phyloP scores from a whole-genome alignment of 2,888 invertebrate species.

The Neoaliturus tenellus region DNA sequence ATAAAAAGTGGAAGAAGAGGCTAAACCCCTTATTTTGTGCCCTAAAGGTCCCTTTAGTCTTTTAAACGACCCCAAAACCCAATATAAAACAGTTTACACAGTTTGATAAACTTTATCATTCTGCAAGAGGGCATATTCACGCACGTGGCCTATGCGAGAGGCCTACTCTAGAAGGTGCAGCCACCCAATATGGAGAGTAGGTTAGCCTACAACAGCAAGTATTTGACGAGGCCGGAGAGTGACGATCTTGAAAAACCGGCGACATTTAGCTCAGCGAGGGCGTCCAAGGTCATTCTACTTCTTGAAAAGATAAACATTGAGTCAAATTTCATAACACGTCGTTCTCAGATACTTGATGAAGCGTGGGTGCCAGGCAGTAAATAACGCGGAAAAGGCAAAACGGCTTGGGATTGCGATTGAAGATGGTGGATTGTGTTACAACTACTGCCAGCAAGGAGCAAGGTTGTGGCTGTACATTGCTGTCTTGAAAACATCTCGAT shows the following conservation, averaged over 20 bases:
- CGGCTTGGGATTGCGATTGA: background rate
- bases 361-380: background rate
- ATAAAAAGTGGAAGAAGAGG: too few species aligned
- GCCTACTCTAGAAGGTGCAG: background rate
- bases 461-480: background rate
- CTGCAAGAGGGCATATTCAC: too few species aligned
- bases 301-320: constrained; percentile 4
- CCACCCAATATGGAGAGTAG: background rate
- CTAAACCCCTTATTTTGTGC: too few species aligned
- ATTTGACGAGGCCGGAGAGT: background rate
- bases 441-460: background rate
- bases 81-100: too few species aligned
- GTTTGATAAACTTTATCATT: too few species aligned
- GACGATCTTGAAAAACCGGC: background rate
- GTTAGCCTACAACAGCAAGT: background rate
- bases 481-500: too few species aligned
- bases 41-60: too few species aligned
- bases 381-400: background rate
- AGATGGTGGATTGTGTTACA: background rate
- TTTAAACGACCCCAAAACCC: too few species aligned
- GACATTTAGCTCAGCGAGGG: background rate
- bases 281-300: background rate
- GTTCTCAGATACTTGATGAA: background rate
- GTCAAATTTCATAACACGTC: constrained; percentile 32
- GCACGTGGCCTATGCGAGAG: background rate